phyloP scores from a whole-genome alignment of 2,888 invertebrate genomes.

The Furcula furcula region DNA sequence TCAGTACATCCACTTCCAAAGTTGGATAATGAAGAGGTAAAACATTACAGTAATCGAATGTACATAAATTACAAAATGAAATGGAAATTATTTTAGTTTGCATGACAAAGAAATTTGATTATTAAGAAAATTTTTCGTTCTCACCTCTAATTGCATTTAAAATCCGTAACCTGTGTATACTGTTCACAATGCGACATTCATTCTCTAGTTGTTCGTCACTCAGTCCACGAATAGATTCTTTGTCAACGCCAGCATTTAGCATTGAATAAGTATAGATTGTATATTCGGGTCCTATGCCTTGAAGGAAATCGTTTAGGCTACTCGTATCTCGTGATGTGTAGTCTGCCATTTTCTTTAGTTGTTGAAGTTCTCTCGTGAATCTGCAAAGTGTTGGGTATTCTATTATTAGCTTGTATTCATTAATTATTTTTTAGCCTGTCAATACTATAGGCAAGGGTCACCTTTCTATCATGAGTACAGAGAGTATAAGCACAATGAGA shows the following conservation, averaged over 20 bases:
- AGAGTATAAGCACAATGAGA: too few relatives aligned
- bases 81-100: not conserved
- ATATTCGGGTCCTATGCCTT: constrained; percentile 92
- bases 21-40: not conserved
- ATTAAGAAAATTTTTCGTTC: constrained; percentile 8
- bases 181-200: constrained; percentile 96
- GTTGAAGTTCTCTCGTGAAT: constrained; percentile 95
- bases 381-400: constrained; percentile 75
- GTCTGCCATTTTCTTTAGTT: constrained; percentile 97
- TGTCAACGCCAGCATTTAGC: constrained; percentile 97
- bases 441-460: too few relatives aligned
- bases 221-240: constrained; percentile 90
- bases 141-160: constrained; percentile 91
- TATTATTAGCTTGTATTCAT: too few relatives aligned
- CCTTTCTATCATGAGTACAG: too few relatives aligned
- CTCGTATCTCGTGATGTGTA: constrained; percentile 96
- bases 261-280: constrained; percentile 98
- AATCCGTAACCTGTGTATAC: constrained; percentile 96
- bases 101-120: not conserved
- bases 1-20: constrained; percentile 1
- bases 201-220: constrained; percentile 95
- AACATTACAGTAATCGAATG: not conserved
- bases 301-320: constrained; percentile 93
- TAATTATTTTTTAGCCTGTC: too few relatives aligned
- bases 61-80: not conserved